Conservation (phyloP, 1,140 invertebrate species). For the Drosophila prosaltans region DNA sequence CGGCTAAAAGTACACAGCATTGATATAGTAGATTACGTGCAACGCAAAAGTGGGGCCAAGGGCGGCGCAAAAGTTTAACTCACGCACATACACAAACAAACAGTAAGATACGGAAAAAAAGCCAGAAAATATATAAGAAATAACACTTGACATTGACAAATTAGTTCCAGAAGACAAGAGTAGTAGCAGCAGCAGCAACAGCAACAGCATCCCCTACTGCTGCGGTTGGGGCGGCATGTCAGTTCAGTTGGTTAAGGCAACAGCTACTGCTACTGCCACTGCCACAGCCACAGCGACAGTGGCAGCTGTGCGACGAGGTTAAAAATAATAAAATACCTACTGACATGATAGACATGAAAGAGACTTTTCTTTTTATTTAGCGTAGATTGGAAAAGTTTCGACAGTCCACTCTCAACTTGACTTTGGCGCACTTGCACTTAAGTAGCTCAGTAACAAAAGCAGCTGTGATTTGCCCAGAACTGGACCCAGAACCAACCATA, state of each 20-base stretch:
- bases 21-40: slow-evolving; percentile 73
- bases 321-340: slow-evolving; percentile 82
- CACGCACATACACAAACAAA: slow-evolving; percentile 38
- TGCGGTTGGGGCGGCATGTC: background rate
- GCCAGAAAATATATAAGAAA: slow-evolving; percentile 68
- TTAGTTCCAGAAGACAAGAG: slow-evolving; percentile 79
- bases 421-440: slow-evolving; percentile 70
- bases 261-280: slow-evolving; percentile 21
- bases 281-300: slow-evolving; percentile 26
- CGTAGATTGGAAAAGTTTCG: slow-evolving; percentile 82
- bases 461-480: slow-evolving; percentile 49
- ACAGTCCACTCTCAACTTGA: slow-evolving; percentile 66
- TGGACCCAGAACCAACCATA: background rate
- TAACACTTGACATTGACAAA: slow-evolving; percentile 83
- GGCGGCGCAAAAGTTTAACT: slow-evolving; percentile 67
- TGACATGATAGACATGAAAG: slow-evolving; percentile 82
- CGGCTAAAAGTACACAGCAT: slow-evolving; percentile 62
- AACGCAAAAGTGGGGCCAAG: slow-evolving; percentile 30
- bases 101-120: slow-evolving; percentile 12
- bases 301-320: slow-evolving; percentile 50
- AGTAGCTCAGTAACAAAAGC: slow-evolving; percentile 55
- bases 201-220: background rate
- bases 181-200: slow-evolving; percentile 10
- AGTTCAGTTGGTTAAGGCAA: slow-evolving; percentile 53
- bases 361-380: slow-evolving; percentile 82